Percentiles rank a stretch among this genome's conserved stretches.
Evolutionary conservation across 2,113 vertebrate genomes (phyloP).

Genomic region (Etheostoma spectabile): DNA sequence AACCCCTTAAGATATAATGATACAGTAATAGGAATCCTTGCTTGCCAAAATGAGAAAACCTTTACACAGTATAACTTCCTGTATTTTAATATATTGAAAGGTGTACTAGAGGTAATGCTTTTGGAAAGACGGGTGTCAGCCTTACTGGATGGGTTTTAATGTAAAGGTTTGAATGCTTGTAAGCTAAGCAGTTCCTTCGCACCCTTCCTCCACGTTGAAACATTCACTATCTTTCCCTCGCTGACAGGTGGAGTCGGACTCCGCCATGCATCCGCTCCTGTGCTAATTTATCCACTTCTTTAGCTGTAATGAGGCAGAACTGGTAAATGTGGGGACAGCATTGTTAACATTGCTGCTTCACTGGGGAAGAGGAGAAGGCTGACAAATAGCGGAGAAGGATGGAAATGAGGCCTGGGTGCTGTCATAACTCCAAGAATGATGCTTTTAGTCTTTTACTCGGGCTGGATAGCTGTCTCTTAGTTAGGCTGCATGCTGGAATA

Average conservation of each 20-base stretch:
- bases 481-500: slow-evolving; percentile 44
- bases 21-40: neutral
- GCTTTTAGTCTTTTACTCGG: slow-evolving; percentile 63
- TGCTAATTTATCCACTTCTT: slow-evolving; percentile 82
- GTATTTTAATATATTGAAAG: slow-evolving; percentile 38
- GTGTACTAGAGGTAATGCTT: slow-evolving; percentile 27
- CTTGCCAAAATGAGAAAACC: slow-evolving; percentile 12
- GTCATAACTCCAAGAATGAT: slow-evolving; percentile 74
- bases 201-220: slow-evolving; percentile 47
- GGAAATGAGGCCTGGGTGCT: slow-evolving; percentile 73
- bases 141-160: slow-evolving; percentile 51
- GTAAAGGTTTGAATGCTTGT: slow-evolving; percentile 41
- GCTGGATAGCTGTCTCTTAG: slow-evolving; percentile 59
- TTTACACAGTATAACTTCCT: neutral
- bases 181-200: slow-evolving; percentile 49
- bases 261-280: slow-evolving; percentile 70
- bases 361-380: slow-evolving; percentile 69
- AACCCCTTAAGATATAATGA: slow-evolving; percentile 7
- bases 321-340: slow-evolving; percentile 82
- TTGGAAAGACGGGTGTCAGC: slow-evolving; percentile 29
- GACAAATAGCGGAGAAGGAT: slow-evolving; percentile 70
- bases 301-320: slow-evolving; percentile 85
- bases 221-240: slow-evolving; percentile 55
- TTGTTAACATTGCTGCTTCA: slow-evolving; percentile 83
- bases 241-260: slow-evolving; percentile 74